Percentiles rank a stretch among this genome's conserved stretches.
These are phyloP conservation scores for Hirundichthys speculiger DNA, from an alignment of 2,113 vertebrate genomes.

Conservation along the genomic window DNA sequence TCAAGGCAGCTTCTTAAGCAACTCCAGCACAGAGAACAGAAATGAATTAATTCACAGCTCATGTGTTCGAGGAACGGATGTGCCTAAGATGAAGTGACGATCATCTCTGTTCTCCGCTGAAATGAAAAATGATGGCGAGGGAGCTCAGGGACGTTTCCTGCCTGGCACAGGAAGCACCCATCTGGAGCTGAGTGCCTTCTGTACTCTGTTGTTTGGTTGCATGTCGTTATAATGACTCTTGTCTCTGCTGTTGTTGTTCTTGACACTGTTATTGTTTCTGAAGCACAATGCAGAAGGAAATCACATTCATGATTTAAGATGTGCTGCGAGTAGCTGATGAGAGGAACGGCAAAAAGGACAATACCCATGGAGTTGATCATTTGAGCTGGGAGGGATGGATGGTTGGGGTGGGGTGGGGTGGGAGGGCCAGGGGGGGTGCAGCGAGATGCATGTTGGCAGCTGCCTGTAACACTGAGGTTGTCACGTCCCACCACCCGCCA, in stretches of 20 bases:
- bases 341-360: constrained; percentile 13
- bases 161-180: constrained; percentile 71
- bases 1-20: constrained; percentile 25
- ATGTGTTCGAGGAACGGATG: constrained; percentile 33
- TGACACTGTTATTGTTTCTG: constrained; percentile 42
- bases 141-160: constrained; percentile 65
- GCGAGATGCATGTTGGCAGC: constrained; percentile 49
- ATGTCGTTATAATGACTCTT: constrained; percentile 47
- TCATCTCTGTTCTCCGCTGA: constrained; percentile 57
- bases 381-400: constrained; percentile 7
- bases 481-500: constrained; percentile 59
- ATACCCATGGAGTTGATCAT: constrained; percentile 26
- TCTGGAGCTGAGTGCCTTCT: constrained; percentile 63
- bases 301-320: constrained; percentile 33
- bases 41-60: constrained; percentile 55
- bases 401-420: background rate
- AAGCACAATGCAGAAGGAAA: constrained; percentile 19
- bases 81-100: constrained; percentile 63
- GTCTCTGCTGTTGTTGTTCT: constrained; percentile 45
- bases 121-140: constrained; percentile 65
- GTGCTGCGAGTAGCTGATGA: constrained; percentile 2
- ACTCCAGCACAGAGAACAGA: constrained; percentile 48
- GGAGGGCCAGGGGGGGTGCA: background rate
- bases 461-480: constrained; percentile 39
- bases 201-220: constrained; percentile 51